These are phyloP conservation scores for Leucosticte australis DNA, from an alignment of 2,113 vertebrate species.

Conservation along the genomic window DNA sequence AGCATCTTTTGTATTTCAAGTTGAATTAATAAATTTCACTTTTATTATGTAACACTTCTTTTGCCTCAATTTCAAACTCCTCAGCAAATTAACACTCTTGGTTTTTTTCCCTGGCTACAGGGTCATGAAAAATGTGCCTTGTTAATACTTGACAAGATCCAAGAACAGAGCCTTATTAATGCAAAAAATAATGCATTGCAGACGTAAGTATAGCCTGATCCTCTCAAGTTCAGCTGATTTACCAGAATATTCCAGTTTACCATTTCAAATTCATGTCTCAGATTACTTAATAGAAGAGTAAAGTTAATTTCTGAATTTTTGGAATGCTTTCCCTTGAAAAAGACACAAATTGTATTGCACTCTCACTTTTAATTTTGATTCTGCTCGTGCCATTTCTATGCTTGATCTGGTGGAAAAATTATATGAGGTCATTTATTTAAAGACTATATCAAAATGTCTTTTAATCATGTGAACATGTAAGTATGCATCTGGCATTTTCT, in stretches of 20 bases:
- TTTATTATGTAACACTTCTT: not conserved
- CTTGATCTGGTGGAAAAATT: not conserved
- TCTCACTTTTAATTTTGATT: not conserved
- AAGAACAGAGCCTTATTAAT: conserved; percentile 86
- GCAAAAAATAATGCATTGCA: conserved; percentile 90
- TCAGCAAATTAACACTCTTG: not conserved
- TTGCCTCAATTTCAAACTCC: not conserved
- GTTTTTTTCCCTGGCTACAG: conserved; percentile 59
- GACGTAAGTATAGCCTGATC: conserved; percentile 83
- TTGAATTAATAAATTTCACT: not conserved
- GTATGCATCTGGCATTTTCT: not conserved
- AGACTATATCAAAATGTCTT: not conserved
- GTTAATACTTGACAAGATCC: conserved; percentile 92
- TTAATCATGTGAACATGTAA: not conserved
- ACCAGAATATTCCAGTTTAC: not conserved
- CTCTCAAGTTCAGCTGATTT: not conserved
- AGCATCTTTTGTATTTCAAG: not conserved
- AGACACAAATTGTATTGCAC: not conserved
- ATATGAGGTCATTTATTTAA: not conserved
- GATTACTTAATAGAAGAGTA: not conserved
- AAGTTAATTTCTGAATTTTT: not conserved
- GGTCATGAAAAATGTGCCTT: conserved; percentile 94
- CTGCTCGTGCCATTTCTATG: not conserved
- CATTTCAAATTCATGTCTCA: not conserved
- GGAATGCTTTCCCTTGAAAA: not conserved